Base-by-base conservation (phyloP, 1,140 invertebrate genomes). In the Drosophila pseudoobscura region DNA sequence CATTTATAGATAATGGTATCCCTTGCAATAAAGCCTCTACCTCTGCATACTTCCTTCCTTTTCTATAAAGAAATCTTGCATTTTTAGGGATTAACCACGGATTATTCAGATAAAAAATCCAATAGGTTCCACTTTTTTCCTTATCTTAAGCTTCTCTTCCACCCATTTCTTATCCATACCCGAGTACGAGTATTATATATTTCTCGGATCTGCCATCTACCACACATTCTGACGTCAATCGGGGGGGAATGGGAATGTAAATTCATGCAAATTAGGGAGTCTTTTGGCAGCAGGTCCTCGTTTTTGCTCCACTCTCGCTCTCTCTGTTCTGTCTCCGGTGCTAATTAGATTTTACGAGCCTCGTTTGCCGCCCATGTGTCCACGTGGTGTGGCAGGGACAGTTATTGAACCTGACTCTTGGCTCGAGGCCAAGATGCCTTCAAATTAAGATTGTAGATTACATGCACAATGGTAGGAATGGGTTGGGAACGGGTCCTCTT, bases 331-430 rank as follows among this genome's bases (percentile, higher is more conserved):
- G 2, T 31, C 31, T 31, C 8, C 31, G 26, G 59, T 84, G 80
- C 80, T 84, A 79, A 84, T 79, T 84, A 61, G 45, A 45, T 79
- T 84, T 84, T 59, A 84, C 59, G 80, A 45, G 51, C 59, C 58
- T 35, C 54, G 35, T 62, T 72, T 41, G 0, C 13, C 2, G n/a
- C 29, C 13, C 13, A 24, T 20, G 13, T 43, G 55, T 52, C 46
- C 44, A 46, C 26, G n/a, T 52, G 20, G 20, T 58, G 71, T 71
- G 49, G 26, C 49, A 22, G 11, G 22, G 56, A 58, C 41, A 60
- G 71, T 57, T 65, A 80, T 77, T 82, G 53, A 80, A 63, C 73
- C 50, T 68, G 51, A 13, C n/a, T 63, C 46, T 74, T 56, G 63
- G 51, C 63, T 49, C 56, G 11, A n/a, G 43, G 51, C 45, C 51